Base-by-base conservation (phyloP, 2,888 invertebrate genomes). In the Orthosia incerta region DNA sequence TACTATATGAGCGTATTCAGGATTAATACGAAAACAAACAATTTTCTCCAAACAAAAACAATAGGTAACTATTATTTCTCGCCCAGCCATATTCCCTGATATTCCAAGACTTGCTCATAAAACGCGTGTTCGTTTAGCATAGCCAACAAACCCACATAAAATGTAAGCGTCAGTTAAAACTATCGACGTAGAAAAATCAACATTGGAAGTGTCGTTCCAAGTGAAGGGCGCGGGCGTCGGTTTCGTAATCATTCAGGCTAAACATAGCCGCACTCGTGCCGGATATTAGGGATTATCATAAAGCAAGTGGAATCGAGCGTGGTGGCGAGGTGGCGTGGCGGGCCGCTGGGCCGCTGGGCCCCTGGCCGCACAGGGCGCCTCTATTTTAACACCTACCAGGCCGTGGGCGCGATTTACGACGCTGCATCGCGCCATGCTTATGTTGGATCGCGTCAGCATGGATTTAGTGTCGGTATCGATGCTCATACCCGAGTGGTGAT, bases 281-380 rank as follows among this genome's bases (percentile, higher is more conserved):
- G 95, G 95, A 96, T 95, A 95, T 96, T 93, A 93, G 93, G 95
- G 95, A 95, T 96, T 95, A 95, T 95, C 94, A 96, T 95, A 95
- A 96, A 95, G 91, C 93, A 94, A 95, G 95, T 95, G 94, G 93
- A 92, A 92, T 93, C 91, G 93, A 90, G 85, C 85, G 76, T 83
- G 90, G 91, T 89, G 78, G 71, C 82, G 82, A 70, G 76, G 64
- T 81, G 77, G 77, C 77, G 57, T 45, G 76, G 78, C 60, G 79
- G 61, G 64, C 60, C 87, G 59, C 31, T 51, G 79, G 61, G 64
- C 60, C 87, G 59, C 31, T 51, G 76, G 76, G 80, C 69, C 61
- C 39, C 39, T 68, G 48, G 76, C 95, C 95, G 94, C 95, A 95
- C 95, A 95, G 90, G 92, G 92, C 94, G 96, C 89, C 94, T 93